Conservation (phyloP, 2,888 invertebrate species). For the Campoplex nolae region DNA sequence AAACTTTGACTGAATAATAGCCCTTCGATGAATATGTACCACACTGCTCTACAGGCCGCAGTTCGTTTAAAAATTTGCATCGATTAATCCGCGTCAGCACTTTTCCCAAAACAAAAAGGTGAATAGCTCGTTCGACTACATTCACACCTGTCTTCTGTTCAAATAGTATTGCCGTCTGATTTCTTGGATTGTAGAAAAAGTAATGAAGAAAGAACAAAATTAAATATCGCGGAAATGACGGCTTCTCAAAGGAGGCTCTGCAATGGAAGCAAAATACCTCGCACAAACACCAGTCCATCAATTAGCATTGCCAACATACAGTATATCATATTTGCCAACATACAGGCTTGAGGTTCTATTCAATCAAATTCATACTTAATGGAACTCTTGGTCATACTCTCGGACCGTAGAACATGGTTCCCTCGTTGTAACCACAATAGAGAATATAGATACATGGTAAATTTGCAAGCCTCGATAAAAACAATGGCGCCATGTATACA, state of each 20-base stretch:
- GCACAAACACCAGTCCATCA: neutral
- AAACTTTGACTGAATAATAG: neutral
- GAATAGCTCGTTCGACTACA: too few species aligned
- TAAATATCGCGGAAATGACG: too few species aligned
- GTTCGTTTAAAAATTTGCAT: too few species aligned
- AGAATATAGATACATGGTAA: conserved; percentile 20
- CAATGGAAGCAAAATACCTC: neutral
- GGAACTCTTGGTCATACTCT: neutral
- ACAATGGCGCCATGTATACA: neutral
- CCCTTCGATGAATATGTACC: neutral
- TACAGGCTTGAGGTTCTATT: conserved; percentile 3
- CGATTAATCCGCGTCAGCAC: too few species aligned
- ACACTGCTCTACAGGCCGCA: neutral
- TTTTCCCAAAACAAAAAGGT: too few species aligned
- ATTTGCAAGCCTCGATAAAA: conserved; percentile 16
- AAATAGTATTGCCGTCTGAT: too few species aligned
- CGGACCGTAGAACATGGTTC: conserved; percentile 12
- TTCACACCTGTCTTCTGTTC: too few species aligned
- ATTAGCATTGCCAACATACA: conserved; percentile 7
- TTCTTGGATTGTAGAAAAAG: neutral
- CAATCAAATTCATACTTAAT: neutral
- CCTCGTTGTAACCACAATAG: conserved; percentile 26
- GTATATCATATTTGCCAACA: conserved; percentile 9
- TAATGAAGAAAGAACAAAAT: neutral
- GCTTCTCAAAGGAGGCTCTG: neutral